These are phyloP conservation scores for Gavialis gangeticus DNA, from an alignment of 2,113 vertebrate species.

Conservation along the genomic window DNA sequence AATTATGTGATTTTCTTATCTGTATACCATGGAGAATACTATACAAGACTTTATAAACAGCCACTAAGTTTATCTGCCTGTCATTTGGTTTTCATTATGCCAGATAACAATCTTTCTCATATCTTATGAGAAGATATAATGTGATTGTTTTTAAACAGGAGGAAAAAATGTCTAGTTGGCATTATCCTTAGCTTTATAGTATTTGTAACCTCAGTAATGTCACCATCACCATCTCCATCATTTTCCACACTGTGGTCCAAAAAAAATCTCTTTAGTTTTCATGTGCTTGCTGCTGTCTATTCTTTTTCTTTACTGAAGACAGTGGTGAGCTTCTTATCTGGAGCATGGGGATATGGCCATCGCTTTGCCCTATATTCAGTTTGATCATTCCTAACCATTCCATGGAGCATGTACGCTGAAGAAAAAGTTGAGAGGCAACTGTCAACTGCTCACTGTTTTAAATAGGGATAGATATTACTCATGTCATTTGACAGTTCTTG, in stretches of 20 bases:
- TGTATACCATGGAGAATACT: slow-evolving; percentile 77
- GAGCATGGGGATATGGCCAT: not conserved
- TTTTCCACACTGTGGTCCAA: slow-evolving; percentile 26
- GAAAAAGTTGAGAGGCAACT: slow-evolving; percentile 51
- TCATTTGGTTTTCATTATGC: slow-evolving; percentile 81
- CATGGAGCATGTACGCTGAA: not conserved
- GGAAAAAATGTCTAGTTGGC: slow-evolving; percentile 48
- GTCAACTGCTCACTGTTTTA: slow-evolving; percentile 68
- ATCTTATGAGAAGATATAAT: slow-evolving; percentile 72
- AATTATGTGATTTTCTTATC: slow-evolving; percentile 79
- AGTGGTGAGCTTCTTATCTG: slow-evolving; percentile 46
- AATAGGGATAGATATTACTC: slow-evolving; percentile 73
- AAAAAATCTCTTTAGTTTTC: slow-evolving; percentile 23
- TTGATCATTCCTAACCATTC: slow-evolving; percentile 42
- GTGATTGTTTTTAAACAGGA: slow-evolving; percentile 71
- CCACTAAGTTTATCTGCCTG: slow-evolving; percentile 79
- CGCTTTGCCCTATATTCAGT: slow-evolving; percentile 37
- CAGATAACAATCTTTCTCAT: slow-evolving; percentile 71
- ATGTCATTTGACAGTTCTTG: slow-evolving; percentile 72
- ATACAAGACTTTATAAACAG: slow-evolving; percentile 78
- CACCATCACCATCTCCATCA: not conserved
- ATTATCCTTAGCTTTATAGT: slow-evolving; percentile 27
- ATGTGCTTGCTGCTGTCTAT: slow-evolving; percentile 12
- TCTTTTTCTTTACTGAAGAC: slow-evolving; percentile 35
- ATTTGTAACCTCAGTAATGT: slow-evolving; percentile 20